A percentile compares a stretch with the other conserved stretches of the same genome.
Conservation (phyloP, 2,113 vertebrate genomes). For the Toxotes chatareus region DNA sequence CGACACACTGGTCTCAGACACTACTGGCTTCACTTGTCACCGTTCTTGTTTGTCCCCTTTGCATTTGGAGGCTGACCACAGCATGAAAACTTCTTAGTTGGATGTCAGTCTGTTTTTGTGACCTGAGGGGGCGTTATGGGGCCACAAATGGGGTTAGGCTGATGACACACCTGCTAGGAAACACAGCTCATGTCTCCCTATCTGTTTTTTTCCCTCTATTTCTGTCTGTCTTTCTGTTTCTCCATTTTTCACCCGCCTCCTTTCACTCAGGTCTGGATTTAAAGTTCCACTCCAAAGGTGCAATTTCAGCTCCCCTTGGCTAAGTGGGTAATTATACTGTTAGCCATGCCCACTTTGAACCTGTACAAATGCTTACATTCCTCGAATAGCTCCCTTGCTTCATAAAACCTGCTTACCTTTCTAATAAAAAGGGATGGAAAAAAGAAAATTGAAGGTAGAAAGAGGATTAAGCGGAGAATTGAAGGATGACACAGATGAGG, state of each 20-base stretch:
- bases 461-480: neutral
- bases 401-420: constrained; percentile 60
- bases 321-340: constrained; percentile 80
- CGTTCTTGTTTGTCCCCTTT: constrained; percentile 25
- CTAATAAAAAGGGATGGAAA: constrained; percentile 53
- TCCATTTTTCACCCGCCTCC: constrained; percentile 56
- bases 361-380: constrained; percentile 69
- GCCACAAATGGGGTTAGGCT: constrained; percentile 5
- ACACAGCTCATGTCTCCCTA: constrained; percentile 30
- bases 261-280: constrained; percentile 69
- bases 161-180: constrained; percentile 53
- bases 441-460: constrained; percentile 12
- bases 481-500: neutral
- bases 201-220: constrained; percentile 31
- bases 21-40: constrained; percentile 41
- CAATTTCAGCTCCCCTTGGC: constrained; percentile 74
- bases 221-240: constrained; percentile 36
- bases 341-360: constrained; percentile 74
- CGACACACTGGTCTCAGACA: constrained; percentile 46
- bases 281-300: constrained; percentile 77
- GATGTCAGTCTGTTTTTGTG: neutral
- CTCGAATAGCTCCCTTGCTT: constrained; percentile 58
- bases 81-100: constrained; percentile 17
- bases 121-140: constrained; percentile 20
- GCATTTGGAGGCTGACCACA: constrained; percentile 38